Percentiles rank a stretch among this genome's conserved stretches.
Conservation (phyloP, 2,888 invertebrate species). For the Horisme vitalbata region DNA sequence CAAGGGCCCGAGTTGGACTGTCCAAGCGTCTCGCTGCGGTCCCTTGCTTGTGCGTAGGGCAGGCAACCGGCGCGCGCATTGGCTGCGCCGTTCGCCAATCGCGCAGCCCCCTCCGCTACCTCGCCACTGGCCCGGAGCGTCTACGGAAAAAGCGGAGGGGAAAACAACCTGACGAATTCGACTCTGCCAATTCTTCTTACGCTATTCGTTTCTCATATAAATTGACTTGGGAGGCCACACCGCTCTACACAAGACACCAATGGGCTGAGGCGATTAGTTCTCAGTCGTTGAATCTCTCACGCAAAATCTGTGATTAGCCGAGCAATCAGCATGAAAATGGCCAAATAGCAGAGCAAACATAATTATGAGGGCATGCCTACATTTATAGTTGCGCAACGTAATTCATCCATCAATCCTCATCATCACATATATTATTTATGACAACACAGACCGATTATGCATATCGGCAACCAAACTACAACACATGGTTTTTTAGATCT, state of each 20-base stretch:
- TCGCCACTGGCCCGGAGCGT: constrained; percentile 55
- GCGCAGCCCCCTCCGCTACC: constrained; percentile 43
- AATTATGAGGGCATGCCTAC: constrained; percentile 18
- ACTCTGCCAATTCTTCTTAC: constrained; percentile 52
- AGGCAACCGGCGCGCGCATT: constrained; percentile 55
- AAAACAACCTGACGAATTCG: constrained; percentile 62
- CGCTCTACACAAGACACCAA: constrained; percentile 60
- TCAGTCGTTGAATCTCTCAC: constrained; percentile 31
- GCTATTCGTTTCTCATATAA: constrained; percentile 59
- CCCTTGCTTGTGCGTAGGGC: constrained; percentile 71
- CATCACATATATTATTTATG: too few relatives aligned
- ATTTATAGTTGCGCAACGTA: too few relatives aligned
- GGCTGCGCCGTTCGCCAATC: constrained; percentile 60
- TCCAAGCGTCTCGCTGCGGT: constrained; percentile 42
- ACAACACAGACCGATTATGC: too few relatives aligned
- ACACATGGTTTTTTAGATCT: too few relatives aligned
- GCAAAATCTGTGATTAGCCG: constrained; percentile 33
- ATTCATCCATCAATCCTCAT: too few relatives aligned
- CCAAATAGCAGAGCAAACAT: constrained; percentile 15
- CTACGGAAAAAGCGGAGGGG: constrained; percentile 69
- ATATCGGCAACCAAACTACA: too few relatives aligned
- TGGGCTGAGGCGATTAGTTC: constrained; percentile 47
- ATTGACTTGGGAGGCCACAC: constrained; percentile 62
- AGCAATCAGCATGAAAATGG: constrained; percentile 9
- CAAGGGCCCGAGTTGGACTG: constrained; percentile 76